Evolutionary conservation across 2,113 vertebrate species (phyloP).

Genomic region (Clupea harengus): DNA sequence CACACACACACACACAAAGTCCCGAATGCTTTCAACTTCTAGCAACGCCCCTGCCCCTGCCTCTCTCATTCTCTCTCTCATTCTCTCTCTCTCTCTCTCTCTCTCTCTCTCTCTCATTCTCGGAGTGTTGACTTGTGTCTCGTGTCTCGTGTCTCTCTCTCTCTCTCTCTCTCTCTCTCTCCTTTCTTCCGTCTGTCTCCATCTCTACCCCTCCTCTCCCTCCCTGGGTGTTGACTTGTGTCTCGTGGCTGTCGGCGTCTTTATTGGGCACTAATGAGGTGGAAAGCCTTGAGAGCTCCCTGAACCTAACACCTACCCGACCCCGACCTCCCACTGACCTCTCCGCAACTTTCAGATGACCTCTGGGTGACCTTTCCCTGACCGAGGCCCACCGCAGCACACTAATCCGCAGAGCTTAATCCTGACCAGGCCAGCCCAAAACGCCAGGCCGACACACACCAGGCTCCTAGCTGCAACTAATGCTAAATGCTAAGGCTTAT

Average conservation of each 20-base stretch:
- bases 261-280: neutral
- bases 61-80: too few species aligned
- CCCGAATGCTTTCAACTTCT: too few species aligned
- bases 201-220: constrained; percentile 18
- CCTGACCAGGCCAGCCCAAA: neutral
- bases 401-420: neutral
- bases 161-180: too few species aligned
- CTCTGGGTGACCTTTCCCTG: neutral
- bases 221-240: neutral
- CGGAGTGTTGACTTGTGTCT: too few species aligned
- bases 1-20: too few species aligned
- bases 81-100: too few species aligned
- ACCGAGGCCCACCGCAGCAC: neutral
- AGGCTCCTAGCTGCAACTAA: too few species aligned
- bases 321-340: neutral
- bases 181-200: neutral
- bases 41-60: too few species aligned
- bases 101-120: too few species aligned
- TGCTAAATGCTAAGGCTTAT: too few species aligned
- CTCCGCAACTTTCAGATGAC: neutral
- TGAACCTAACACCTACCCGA: neutral
- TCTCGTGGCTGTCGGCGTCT: neutral
- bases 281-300: neutral
- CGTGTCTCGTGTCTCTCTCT: too few species aligned
- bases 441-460: neutral